Conservation (phyloP, 2,113 vertebrate genomes). For the Otus sunia region DNA sequence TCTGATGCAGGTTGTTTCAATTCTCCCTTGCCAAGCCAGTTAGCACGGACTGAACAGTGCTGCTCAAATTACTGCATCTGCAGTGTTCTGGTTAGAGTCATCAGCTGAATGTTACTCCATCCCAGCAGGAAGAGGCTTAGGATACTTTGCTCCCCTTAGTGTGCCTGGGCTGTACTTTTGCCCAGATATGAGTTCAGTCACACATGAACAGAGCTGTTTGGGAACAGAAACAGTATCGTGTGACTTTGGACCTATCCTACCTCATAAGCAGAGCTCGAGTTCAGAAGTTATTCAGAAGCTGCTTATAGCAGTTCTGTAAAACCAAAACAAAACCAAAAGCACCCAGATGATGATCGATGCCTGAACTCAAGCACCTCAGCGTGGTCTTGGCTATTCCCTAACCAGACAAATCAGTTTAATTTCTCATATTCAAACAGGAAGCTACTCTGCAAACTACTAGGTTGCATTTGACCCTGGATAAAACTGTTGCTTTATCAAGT, state of each 20-base stretch:
- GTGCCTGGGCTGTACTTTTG: background rate
- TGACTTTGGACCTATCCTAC: background rate
- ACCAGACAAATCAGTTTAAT: background rate
- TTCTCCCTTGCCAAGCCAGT: background rate
- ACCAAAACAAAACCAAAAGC: background rate
- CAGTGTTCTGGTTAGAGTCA: background rate
- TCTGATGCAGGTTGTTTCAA: background rate
- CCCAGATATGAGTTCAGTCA: background rate
- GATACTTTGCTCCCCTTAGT: background rate
- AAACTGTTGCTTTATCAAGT: background rate
- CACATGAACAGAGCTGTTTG: background rate
- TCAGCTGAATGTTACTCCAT: background rate
- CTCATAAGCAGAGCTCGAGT: background rate
- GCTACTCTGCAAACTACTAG: background rate
- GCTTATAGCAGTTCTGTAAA: background rate
- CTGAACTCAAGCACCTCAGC: background rate
- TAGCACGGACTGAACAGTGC: background rate
- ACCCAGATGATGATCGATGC: accelerated
- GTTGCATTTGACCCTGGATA: background rate
- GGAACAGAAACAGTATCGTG: background rate
- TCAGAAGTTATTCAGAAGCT: background rate
- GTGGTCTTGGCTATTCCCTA: background rate
- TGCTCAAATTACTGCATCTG: background rate
- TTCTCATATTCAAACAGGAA: background rate
- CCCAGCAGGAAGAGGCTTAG: background rate